A percentile compares a stretch with the other conserved stretches of the same genome.
Conservation (phyloP, 2,113 vertebrate genomes). For the Pomatorhinus ruficollis region DNA sequence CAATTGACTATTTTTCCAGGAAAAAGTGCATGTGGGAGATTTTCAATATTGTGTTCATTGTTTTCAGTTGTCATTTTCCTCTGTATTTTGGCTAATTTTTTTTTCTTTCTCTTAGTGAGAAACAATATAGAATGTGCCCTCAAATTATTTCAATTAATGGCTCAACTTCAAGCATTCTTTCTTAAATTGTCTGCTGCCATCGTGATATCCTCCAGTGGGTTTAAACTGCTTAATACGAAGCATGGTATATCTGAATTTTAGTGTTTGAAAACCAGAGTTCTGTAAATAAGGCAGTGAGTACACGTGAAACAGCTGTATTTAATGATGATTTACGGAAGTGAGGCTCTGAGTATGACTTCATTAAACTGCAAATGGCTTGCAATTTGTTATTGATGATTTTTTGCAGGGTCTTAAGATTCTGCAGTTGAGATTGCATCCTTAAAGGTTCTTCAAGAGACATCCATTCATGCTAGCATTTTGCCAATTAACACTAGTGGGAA, state of each 20-base stretch:
- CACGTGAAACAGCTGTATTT: not conserved
- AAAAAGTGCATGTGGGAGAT: accelerated
- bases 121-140: not conserved
- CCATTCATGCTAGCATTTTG: not conserved
- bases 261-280: not conserved
- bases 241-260: not conserved
- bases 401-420: not conserved
- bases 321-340: not conserved
- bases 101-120: not conserved
- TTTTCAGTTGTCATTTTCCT: not conserved
- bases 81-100: not conserved
- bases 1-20: accelerated
- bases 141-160: not conserved
- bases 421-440: not conserved
- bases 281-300: not conserved
- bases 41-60: not conserved
- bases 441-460: not conserved
- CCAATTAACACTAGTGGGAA: not conserved
- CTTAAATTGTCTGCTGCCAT: not conserved
- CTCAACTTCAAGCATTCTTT: not conserved
- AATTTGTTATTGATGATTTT: not conserved
- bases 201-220: not conserved
- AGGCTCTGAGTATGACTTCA: not conserved
- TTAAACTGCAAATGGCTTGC: not conserved
- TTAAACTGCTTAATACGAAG: not conserved